A percentile compares a stretch with the other conserved stretches of the same genome.
Conservation (phyloP, 2,888 invertebrate species). For the Antheraea yamamai region DNA sequence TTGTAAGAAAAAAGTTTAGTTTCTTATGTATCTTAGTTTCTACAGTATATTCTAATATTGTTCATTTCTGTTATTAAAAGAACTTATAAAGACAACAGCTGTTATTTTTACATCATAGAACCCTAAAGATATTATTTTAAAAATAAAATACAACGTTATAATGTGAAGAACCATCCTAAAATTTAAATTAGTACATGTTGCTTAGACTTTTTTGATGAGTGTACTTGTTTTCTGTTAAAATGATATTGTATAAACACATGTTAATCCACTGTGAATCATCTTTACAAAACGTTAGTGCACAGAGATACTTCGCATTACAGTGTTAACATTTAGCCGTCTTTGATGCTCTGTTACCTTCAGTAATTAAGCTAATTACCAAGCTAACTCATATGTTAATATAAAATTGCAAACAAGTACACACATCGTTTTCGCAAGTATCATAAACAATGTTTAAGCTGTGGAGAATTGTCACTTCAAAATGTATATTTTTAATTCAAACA, state of each 20-base stretch:
- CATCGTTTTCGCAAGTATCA: constrained; percentile 36
- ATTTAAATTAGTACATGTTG: too few species aligned
- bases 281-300: constrained; percentile 36
- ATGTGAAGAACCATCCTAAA: too few species aligned
- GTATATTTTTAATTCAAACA: constrained; percentile 44
- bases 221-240: constrained; percentile 11
- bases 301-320: constrained; percentile 50
- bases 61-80: too few species aligned
- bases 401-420: constrained; percentile 21
- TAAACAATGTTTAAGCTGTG: constrained; percentile 65
- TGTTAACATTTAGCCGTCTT: constrained; percentile 60
- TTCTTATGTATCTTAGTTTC: too few species aligned
- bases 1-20: too few species aligned
- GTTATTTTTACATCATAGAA: too few species aligned
- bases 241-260: constrained; percentile 31
- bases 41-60: too few species aligned
- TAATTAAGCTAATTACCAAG: constrained; percentile 64
- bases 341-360: constrained; percentile 48
- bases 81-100: too few species aligned
- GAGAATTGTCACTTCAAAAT: constrained; percentile 64
- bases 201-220: too few species aligned
- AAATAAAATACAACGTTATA: too few species aligned
- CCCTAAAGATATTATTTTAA: too few species aligned
- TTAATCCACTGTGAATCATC: constrained; percentile 48
- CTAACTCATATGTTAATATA: constrained; percentile 56